Evolutionary conservation across 53 echinoderm and acorn worm genomes (phyloP).

Genomic region (Glandiceps talaboti): DNA sequence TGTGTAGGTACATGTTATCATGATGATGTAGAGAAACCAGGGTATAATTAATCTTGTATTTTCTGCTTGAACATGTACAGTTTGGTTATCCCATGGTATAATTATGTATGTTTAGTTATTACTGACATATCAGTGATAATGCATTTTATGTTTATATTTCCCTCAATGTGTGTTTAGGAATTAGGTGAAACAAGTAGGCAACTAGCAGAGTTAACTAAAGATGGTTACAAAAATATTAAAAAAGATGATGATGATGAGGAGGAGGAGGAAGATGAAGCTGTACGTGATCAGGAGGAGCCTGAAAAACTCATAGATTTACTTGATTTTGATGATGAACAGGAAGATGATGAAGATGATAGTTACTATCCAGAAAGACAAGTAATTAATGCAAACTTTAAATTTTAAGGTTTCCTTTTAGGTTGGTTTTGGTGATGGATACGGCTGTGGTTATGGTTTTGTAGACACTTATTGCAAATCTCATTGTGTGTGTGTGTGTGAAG

Average conservation of each 20-base stretch:
- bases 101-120: background rate
- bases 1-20: too few relatives aligned
- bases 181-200: conserved; percentile 96
- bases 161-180: conserved; percentile 35
- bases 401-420: background rate
- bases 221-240: background rate
- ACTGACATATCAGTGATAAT: too few relatives aligned
- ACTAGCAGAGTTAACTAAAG: conserved; percentile 67
- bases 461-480: too few relatives aligned
- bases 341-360: background rate
- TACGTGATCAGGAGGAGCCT: background rate
- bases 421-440: background rate
- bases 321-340: background rate
- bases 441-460: too few relatives aligned
- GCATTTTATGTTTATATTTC: background rate
- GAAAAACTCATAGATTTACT: background rate
- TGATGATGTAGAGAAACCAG: too few relatives aligned
- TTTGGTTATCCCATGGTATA: too few relatives aligned
- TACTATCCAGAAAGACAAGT: background rate
- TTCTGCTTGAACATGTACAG: too few relatives aligned
- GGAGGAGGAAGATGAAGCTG: background rate
- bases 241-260: background rate
- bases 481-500: too few relatives aligned
- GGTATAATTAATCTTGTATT: too few relatives aligned
- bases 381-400: background rate